Base-by-base conservation (phyloP, 2,113 vertebrate species). In the Antidorcas marsupialis region DNA sequence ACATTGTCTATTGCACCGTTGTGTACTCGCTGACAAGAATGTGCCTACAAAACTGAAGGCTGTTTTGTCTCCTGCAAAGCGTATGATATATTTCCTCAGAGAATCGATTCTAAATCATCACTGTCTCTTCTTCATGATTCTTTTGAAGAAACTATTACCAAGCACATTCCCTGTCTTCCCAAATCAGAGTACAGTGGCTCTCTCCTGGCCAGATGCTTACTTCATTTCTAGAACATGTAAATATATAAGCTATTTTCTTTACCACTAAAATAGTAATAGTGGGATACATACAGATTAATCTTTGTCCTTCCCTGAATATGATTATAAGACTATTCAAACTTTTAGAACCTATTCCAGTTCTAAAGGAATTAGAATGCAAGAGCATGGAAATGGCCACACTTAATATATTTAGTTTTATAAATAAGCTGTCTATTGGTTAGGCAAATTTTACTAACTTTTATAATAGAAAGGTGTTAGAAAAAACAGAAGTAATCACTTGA, bases 61-160 rank as follows among this genome's bases (percentile, higher is more conserved):
- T 92, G 78, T 91, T 96, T 96, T 96, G 96, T 96, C 97, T 97
- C 95, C 96, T 95, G 91, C 97, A 97, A 97, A 98, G 96, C 87
- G 87, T 45, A 95, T 93, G 96, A 95, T 97, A 93, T 74, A 97
- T 98, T 94, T 97, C 91, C 97, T 97, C 23, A 94, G 96, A 98
- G 96, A 79, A 95, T 87, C 55, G 36, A 96, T 95, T 93, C 78
- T 97, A 96, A 98, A 93, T 97, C 89, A 95, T 96, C 74, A 36
- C 82, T 52, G 59, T 93, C 89, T 97, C 79, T 96, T 78, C 28
- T 81, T 52, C 60, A 43, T 74, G 93, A 91, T 94, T 91, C 91
- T 96, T 97, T 95, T 98, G 84, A 97, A 97, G 93, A 86, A 94
- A 96, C 83, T 92, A 57, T 96, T 98, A 94, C 93, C 86, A 96